Percentiles rank a stretch among this genome's conserved stretches.
Conservation (phyloP, 2,797 vertebrate genomes). For the Psittacula echo region DNA sequence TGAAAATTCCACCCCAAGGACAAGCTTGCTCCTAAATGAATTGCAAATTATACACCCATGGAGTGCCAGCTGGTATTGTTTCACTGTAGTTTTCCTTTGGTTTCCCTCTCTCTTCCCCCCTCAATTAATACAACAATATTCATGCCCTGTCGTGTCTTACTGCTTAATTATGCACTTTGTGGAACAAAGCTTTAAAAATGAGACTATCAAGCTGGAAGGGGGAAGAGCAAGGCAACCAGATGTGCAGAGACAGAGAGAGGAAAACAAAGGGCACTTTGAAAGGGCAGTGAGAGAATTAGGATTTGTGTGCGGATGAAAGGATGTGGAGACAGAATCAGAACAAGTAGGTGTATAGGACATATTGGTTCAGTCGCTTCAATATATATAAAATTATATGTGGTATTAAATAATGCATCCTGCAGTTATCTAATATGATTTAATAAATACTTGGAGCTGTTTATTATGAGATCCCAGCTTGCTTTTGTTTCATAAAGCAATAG, state of each 20-base stretch:
- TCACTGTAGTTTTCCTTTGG: slow-evolving; percentile 1
- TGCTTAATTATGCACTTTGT: slow-evolving; percentile 61
- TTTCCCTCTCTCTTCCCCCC: background rate
- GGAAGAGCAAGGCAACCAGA: slow-evolving; percentile 49
- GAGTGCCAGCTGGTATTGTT: slow-evolving; percentile 59
- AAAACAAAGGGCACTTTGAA: slow-evolving; percentile 44
- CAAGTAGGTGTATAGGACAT: background rate
- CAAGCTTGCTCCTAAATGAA: background rate
- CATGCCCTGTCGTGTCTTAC: slow-evolving; percentile 57
- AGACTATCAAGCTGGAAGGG: slow-evolving; percentile 27
- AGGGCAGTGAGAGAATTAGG: background rate
- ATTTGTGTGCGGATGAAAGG: background rate
- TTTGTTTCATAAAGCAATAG: background rate
- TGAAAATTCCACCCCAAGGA: slow-evolving; percentile 15
- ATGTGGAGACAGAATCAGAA: background rate
- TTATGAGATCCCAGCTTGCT: background rate
- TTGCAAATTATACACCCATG: slow-evolving; percentile 39
- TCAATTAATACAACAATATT: slow-evolving; percentile 54
- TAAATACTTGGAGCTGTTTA: background rate
- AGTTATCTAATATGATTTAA: background rate
- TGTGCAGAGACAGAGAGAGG: background rate
- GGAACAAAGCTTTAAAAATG: slow-evolving; percentile 59
- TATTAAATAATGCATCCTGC: background rate
- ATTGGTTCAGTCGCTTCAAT: background rate
- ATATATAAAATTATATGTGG: background rate